These are phyloP conservation scores for Chrosomus eos DNA, from an alignment of 2,797 vertebrate species.

Conservation along the genomic window DNA sequence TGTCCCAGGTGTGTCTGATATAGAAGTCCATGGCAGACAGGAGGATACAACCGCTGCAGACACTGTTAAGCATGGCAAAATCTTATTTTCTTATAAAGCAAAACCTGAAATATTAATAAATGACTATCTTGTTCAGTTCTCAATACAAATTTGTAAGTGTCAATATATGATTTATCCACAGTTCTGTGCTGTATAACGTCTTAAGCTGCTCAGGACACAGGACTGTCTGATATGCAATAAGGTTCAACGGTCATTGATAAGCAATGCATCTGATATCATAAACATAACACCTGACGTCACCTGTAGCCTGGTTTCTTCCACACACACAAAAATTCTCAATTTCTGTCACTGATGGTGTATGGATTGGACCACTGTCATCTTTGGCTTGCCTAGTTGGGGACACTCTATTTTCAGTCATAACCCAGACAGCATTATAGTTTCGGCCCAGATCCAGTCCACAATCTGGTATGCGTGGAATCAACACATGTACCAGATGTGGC, in stretches of 20 bases:
- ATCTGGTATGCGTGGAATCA: no score
- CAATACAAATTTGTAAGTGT: neutral
- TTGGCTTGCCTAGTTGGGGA: neutral
- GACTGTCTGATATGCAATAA: slow-evolving; percentile 3
- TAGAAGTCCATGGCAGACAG: slow-evolving; percentile 81
- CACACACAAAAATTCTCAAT: neutral
- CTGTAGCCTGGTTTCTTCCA: neutral
- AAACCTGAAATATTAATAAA: slow-evolving; percentile 7
- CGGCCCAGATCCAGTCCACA: no score
- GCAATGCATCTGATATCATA: slow-evolving; percentile 22
- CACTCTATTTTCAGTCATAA: neutral
- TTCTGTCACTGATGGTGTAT: neutral
- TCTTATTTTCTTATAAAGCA: neutral
- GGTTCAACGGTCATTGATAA: slow-evolving; percentile 39
- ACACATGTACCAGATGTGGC: no score
- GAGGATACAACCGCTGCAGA: slow-evolving; percentile 15
- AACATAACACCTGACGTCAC: neutral
- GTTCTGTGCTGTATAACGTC: neutral
- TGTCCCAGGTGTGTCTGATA: slow-evolving; percentile 86
- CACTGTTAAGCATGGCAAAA: slow-evolving; percentile 18
- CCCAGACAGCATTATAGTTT: no score
- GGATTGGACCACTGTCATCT: neutral
- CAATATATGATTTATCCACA: neutral
- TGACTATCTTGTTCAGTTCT: neutral
- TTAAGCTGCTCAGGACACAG: slow-evolving; percentile 8